Conservation (phyloP, 2,797 vertebrate species). For the Graptemys geographica region DNA sequence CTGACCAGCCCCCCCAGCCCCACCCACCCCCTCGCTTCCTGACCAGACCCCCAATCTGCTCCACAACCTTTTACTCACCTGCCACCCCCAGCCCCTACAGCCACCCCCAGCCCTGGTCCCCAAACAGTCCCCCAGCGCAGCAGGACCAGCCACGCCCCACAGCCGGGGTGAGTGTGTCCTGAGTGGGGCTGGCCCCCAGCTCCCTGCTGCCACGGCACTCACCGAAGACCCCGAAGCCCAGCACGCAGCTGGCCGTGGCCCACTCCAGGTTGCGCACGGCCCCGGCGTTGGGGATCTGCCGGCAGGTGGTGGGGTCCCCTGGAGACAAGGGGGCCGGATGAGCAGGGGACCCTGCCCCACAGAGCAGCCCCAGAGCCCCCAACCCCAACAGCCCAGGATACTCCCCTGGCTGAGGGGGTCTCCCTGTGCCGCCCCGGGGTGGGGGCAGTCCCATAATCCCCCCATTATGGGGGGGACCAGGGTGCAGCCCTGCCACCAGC, state of each 20-base stretch:
- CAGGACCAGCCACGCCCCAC: background rate
- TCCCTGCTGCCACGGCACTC: constrained; percentile 32
- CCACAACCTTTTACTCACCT: too few relatives aligned
- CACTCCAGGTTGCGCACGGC: constrained; percentile 87
- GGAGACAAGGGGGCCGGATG: background rate
- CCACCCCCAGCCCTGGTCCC: background rate
- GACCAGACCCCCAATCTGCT: too few relatives aligned
- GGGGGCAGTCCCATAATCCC: too few relatives aligned
- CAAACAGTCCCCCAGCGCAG: background rate
- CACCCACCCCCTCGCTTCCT: too few relatives aligned
- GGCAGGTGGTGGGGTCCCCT: constrained; percentile 90
- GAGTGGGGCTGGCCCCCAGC: background rate
- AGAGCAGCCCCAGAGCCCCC: too few relatives aligned
- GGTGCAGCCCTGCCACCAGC: background rate
- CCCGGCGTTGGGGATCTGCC: constrained; percentile 90
- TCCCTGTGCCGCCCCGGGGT: background rate
- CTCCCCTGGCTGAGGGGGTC: background rate
- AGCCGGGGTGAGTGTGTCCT: background rate
- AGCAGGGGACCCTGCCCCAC: background rate
- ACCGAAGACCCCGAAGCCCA: constrained; percentile 90
- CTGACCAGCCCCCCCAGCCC: too few relatives aligned
- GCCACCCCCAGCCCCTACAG: background rate
- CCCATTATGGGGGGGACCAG: background rate
- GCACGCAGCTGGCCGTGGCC: constrained; percentile 88
- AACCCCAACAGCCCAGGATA: background rate